Percentiles rank a stretch among this genome's conserved stretches.
phyloP scores from a whole-genome alignment of 2,113 vertebrate genomes.

The Malaclemys terrapin region DNA sequence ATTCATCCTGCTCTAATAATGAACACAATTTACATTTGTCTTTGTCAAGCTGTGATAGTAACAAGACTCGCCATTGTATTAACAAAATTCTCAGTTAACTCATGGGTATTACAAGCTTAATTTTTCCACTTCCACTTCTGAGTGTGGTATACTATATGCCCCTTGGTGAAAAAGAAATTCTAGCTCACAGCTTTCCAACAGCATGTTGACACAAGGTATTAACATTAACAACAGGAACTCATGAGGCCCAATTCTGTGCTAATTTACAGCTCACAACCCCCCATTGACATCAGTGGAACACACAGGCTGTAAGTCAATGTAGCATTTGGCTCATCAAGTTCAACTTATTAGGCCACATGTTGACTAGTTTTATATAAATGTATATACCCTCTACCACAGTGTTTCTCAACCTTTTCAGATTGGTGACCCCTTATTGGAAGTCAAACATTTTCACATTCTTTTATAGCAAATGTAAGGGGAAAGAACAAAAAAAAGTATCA shows the following conservation, averaged over 20 bases:
- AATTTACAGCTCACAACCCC: not conserved
- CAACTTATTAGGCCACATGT: not conserved
- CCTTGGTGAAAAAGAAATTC: not conserved
- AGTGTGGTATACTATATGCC: fast-evolving
- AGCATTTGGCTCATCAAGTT: not conserved
- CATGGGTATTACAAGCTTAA: not conserved
- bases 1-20: not conserved
- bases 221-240: not conserved
- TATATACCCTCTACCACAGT: not conserved
- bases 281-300: not conserved
- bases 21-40: not conserved
- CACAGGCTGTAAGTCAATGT: not conserved
- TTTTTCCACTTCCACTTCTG: not conserved
- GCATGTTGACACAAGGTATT: not conserved
- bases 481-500: not conserved
- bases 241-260: not conserved
- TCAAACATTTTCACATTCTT: not conserved
- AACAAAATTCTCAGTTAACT: not conserved
- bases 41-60: not conserved
- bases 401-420: not conserved
- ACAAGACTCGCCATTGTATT: not conserved
- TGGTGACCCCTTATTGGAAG: not conserved
- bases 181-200: not conserved
- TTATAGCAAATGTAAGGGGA: too few relatives aligned
- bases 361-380: not conserved